phyloP scores from a whole-genome alignment of 2,797 vertebrate species.

The Distichodus sexfasciatus region DNA sequence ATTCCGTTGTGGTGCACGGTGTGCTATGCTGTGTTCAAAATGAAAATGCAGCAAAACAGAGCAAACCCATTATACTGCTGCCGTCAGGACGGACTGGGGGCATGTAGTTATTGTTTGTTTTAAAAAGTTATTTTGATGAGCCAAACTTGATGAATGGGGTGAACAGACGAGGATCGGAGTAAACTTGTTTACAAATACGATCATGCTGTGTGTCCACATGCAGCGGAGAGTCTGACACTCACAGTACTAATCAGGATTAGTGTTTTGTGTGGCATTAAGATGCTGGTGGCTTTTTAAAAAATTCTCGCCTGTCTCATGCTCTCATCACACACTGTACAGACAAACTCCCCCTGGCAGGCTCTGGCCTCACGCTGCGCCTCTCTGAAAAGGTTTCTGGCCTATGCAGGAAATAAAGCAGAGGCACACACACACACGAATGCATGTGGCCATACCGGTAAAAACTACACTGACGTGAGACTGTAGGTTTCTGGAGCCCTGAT shows the following conservation, averaged over 20 bases:
- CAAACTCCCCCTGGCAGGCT: conserved; percentile 51
- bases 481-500: background rate
- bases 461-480: conserved; percentile 48
- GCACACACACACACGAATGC: too few relatives aligned
- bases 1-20: too few relatives aligned
- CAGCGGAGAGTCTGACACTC: background rate
- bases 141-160: too few relatives aligned
- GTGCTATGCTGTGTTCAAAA: too few relatives aligned
- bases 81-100: too few relatives aligned
- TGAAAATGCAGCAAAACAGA: too few relatives aligned
- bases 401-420: conserved; percentile 27
- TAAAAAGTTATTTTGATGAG: too few relatives aligned
- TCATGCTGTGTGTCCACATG: background rate
- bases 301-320: background rate
- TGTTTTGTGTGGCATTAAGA: conserved; percentile 24
- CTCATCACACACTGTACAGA: conserved; percentile 35
- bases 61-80: too few relatives aligned
- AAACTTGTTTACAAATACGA: too few relatives aligned
- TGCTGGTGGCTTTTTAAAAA: conserved; percentile 31
- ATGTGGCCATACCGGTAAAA: conserved; percentile 31
- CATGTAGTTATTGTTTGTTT: too few relatives aligned
- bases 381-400: background rate
- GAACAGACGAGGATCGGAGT: too few relatives aligned
- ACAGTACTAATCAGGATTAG: background rate
- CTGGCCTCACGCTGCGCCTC: conserved; percentile 39